Evolutionary conservation across 2,888 invertebrate species (phyloP), one percentile per base, ranked within the genome.

Genomic region (Tolmerus cingulatus): DNA sequence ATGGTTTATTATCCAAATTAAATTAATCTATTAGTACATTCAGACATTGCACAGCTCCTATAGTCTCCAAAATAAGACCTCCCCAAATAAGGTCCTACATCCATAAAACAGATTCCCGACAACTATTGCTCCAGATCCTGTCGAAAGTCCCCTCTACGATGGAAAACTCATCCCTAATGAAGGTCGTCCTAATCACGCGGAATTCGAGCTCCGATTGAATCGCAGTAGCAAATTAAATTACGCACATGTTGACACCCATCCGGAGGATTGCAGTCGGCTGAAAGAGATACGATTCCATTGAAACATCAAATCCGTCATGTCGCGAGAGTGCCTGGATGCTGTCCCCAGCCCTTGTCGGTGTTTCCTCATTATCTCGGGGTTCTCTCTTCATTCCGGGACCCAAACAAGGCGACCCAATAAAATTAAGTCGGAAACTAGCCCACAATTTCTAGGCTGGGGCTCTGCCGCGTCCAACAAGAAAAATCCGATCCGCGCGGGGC

Each of bases 251-350:
- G 87, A 87, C 87, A 87, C 87, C 81, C 87, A 87, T 87, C 87
- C 37, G 34, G 19, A 85, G 27, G 27, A 78, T 37, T 30, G 37
- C 55, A 79, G 78, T 79, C 78, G 78, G 1, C 86, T 51, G 9
- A 78, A 84, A 55, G 77, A 77, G 74, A 74, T 85, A 74, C 74
- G 74, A 74, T 76, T 57, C 87, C 82, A 87, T 87, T 87, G 84
- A 87, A 87, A 87, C 84, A 87, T 87, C 87, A 87, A 87, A 87
- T 87, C 82, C 77, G 82, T 87, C 87, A 87, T 82, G 87, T 87
- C 87, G 84, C 76, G 84, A 84, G 77, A 74, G 74, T 87, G 34
- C 23, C 66, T 66, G 66, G 66, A 12, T 66, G n/a, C 66, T 27
- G 66, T 74, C 74, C 66, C 66, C 9, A 81, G 46, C 23, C 77